Evolutionary conservation across 2,797 vertebrate genomes (phyloP).

Genomic region (Cuniculus paca): DNA sequence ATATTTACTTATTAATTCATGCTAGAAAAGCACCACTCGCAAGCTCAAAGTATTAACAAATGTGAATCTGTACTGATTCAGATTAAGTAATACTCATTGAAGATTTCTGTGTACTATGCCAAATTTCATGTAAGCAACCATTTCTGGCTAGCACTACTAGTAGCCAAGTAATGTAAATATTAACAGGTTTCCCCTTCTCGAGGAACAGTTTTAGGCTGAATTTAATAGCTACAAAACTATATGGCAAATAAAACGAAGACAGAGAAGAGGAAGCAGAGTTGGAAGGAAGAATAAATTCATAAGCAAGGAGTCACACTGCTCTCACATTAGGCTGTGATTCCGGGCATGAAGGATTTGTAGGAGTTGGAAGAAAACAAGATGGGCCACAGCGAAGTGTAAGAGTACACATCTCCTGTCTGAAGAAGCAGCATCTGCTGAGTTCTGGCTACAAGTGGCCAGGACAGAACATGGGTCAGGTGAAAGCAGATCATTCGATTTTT

Average conservation of each 20-base stretch:
- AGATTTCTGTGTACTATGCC: conserved; percentile 53
- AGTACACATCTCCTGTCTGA: fast-evolving
- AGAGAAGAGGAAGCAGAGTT: neutral
- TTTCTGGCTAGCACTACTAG: conserved; percentile 37
- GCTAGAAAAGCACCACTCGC: conserved; percentile 21
- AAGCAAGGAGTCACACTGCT: neutral
- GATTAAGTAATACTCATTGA: conserved; percentile 50
- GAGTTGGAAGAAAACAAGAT: neutral
- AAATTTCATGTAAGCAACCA: conserved; percentile 33
- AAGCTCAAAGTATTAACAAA: conserved; percentile 56
- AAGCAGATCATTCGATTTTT: neutral
- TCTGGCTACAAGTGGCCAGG: neutral
- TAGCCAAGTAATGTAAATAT: conserved; percentile 42
- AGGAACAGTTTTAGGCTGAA: conserved; percentile 10
- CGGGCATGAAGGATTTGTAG: neutral
- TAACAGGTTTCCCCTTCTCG: conserved; percentile 4
- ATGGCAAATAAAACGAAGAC: conserved; percentile 20
- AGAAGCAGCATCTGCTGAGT: fast-evolving
- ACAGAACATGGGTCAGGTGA: neutral
- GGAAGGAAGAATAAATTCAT: neutral
- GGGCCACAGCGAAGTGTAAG: neutral
- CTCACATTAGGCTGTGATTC: neutral
- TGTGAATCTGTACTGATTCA: neutral
- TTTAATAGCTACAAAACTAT: neutral
- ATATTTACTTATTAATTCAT: conserved; percentile 70